Conservation (phyloP, 2,888 invertebrate species). For the Sepiola atlantica region DNA sequence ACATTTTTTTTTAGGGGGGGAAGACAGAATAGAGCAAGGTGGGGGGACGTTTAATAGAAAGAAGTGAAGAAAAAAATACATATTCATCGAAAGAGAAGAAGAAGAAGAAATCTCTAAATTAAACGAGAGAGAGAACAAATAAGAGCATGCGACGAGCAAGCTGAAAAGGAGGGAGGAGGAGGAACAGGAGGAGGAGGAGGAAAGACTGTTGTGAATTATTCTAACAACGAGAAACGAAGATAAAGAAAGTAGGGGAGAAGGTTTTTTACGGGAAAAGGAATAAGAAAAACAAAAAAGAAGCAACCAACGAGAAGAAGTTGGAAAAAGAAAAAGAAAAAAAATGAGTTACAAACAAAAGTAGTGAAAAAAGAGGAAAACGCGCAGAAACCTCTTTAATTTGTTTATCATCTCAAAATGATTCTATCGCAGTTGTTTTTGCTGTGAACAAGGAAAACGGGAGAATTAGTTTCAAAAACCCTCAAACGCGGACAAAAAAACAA, state of each 20-base stretch:
- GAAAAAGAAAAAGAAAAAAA: background rate
- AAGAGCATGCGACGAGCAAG: slow-evolving; percentile 38
- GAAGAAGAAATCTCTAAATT: background rate
- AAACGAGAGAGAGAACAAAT: background rate
- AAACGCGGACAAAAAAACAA: background rate
- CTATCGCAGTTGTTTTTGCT: background rate
- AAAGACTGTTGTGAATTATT: background rate
- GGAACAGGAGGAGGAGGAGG: no score
- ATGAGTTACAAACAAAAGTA: no score
- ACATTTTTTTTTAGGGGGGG: background rate
- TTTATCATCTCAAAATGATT: background rate
- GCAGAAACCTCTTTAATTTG: background rate
- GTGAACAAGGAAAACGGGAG: background rate
- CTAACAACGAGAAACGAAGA: background rate
- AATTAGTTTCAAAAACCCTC: background rate
- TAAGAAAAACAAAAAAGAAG: background rate
- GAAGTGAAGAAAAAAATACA: slow-evolving; percentile 24
- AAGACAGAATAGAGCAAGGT: slow-evolving; percentile 23
- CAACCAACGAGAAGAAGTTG: background rate
- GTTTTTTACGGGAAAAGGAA: background rate
- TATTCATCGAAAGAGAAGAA: background rate
- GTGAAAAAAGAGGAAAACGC: background rate
- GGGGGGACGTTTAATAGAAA: background rate
- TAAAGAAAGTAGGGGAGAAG: background rate
- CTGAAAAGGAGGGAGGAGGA: background rate